Base-by-base conservation (phyloP, 2,797 vertebrate genomes). In the Aphelocoma californica region DNA sequence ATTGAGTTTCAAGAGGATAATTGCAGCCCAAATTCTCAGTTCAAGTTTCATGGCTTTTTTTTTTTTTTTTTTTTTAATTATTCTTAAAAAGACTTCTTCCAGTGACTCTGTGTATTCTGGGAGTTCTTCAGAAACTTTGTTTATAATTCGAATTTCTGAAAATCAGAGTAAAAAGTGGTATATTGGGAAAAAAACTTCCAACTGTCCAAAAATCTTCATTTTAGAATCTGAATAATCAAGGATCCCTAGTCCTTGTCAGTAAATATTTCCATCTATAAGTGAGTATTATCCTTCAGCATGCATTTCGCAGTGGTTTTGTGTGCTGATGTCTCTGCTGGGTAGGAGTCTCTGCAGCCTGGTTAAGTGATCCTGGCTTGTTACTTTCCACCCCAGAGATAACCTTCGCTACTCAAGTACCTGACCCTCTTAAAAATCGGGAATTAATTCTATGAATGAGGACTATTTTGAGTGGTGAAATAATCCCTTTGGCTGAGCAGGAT, bases 1-100 rank as follows among this genome's bases (percentile, higher is more conserved):
- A 95, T 71, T 93, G 72, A 94, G 74, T 93, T 97, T 96, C 93
- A 91, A 93, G 88, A 80, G 67, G 64, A 83, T 97, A 96, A 96
- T 96, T 96, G 88, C 45, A 86, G 42, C 86, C 56, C 77, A 96
- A 95, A 91, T 90, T 86, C 67, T 94, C 60, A 91, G 58, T 72
- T 96, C 92, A 94, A 80, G 70, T 81, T 95, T 86, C 36, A 69
- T 72, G 28, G 57, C 16, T 24, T 90, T 66, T 88, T 12, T 45
- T 26, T 90, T 66, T 26, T 90, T 66, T 87, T 11, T 45, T 26
- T 66, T 5, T 25, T 14, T 8, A 54, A 32, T 34, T 90, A 47
- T 85, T 95, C n/a, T 88, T 56, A 11, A 91, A 70, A 60, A 74
- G 10, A 81, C 78, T 84, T 40, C 21, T 90, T 31, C 18, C 21